phyloP scores from a whole-genome alignment of 2,797 vertebrate genomes.

The Nyctibius grandis region DNA sequence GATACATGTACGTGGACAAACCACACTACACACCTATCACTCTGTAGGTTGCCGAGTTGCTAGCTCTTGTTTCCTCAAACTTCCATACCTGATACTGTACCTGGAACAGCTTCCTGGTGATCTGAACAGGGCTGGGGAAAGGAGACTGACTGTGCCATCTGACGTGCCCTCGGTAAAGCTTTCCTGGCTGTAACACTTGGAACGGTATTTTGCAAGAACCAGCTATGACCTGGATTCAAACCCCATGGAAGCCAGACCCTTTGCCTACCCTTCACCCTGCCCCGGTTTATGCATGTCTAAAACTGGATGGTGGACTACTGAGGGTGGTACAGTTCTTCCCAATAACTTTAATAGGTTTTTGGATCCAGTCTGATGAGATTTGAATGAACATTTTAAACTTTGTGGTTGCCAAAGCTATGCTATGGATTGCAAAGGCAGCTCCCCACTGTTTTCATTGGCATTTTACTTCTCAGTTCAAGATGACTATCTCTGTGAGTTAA shows the following conservation, averaged over 20 bases:
- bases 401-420: not conserved
- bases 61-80: not conserved
- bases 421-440: not conserved
- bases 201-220: not conserved
- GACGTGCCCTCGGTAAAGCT: accelerated
- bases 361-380: not conserved
- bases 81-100: accelerated
- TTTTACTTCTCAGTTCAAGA: not conserved
- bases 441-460: not conserved
- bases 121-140: not conserved
- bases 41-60: not conserved
- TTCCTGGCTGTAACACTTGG: not conserved
- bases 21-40: accelerated
- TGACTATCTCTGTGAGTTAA: not conserved
- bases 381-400: not conserved
- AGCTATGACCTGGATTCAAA: not conserved
- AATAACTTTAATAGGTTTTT: not conserved
- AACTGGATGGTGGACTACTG: not conserved
- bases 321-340: not conserved
- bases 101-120: not conserved
- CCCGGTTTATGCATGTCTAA: not conserved
- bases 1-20: not conserved
- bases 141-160: not conserved
- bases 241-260: not conserved
- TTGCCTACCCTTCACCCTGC: not conserved